A percentile compares a stretch with the other conserved stretches of the same genome.
Evolutionary conservation across 2,113 vertebrate species (phyloP).

Genomic region (Charina bottae): DNA sequence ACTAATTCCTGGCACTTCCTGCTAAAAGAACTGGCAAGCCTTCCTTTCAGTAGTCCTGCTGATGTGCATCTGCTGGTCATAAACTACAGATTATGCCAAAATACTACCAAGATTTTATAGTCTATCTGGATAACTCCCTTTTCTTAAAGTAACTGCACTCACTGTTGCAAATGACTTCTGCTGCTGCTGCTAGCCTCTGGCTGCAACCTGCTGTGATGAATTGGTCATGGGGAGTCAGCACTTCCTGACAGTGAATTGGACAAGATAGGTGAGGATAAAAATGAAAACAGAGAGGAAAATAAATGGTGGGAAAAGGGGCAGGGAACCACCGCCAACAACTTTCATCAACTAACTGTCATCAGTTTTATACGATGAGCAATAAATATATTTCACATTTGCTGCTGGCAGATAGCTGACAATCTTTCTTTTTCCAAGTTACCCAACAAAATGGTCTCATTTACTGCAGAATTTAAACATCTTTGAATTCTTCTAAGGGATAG

Average conservation of each 20-base stretch:
- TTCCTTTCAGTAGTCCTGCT: background rate
- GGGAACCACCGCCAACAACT: background rate
- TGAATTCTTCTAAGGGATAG: background rate
- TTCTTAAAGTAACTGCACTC: conserved; percentile 35
- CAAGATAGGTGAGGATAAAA: conserved; percentile 43
- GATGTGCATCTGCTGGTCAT: background rate
- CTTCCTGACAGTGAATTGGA: conserved; percentile 57
- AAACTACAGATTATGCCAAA: conserved; percentile 1
- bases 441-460: background rate
- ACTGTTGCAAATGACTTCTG: conserved; percentile 49
- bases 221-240: conserved; percentile 51
- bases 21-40: background rate
- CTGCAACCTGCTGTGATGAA: conserved; percentile 49
- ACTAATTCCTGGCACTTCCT: background rate
- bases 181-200: conserved; percentile 58
- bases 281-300: conserved; percentile 29
- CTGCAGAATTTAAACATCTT: background rate
- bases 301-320: background rate
- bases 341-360: conserved; percentile 24
- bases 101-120: conserved; percentile 29
- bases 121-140: conserved; percentile 32
- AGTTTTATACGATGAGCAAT: conserved; percentile 4
- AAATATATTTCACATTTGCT: conserved; percentile 1
- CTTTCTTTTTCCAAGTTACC: background rate
- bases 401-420: conserved; percentile 1